These are phyloP conservation scores for Megaptera novaeangliae DNA, from an alignment of 2,113 vertebrate genomes.

Conservation along the genomic window DNA sequence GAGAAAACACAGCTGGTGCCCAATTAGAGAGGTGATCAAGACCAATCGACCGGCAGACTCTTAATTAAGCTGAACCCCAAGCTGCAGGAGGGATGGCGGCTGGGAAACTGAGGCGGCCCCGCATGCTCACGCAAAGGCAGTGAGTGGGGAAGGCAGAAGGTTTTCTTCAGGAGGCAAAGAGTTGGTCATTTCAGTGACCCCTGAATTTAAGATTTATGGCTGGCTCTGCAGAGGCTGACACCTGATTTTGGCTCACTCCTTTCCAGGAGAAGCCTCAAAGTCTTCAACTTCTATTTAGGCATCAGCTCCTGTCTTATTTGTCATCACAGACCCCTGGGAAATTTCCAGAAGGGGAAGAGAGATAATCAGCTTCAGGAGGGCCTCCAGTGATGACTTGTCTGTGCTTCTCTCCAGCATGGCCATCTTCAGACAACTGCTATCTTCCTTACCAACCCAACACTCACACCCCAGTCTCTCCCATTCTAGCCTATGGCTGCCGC, in stretches of 20 bases:
- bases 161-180: neutral
- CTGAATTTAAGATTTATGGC: neutral
- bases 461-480: accelerated
- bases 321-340: neutral
- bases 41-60: slow-evolving; percentile 40
- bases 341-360: neutral
- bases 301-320: neutral
- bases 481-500: neutral
- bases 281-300: neutral
- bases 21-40: slow-evolving; percentile 69
- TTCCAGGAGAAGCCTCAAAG: neutral
- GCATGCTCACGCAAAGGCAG: neutral
- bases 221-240: neutral
- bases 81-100: neutral
- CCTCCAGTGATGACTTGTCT: neutral
- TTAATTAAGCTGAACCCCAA: slow-evolving; percentile 57
- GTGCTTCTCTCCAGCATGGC: accelerated
- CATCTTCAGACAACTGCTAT: neutral
- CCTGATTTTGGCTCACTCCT: neutral
- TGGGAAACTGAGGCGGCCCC: neutral
- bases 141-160: neutral
- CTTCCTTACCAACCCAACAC: neutral
- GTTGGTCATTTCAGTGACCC: neutral
- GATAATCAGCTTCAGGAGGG: neutral
- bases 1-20: slow-evolving; percentile 73